phyloP scores from a whole-genome alignment of 1,140 invertebrate species.

The Drosophila bocki region DNA sequence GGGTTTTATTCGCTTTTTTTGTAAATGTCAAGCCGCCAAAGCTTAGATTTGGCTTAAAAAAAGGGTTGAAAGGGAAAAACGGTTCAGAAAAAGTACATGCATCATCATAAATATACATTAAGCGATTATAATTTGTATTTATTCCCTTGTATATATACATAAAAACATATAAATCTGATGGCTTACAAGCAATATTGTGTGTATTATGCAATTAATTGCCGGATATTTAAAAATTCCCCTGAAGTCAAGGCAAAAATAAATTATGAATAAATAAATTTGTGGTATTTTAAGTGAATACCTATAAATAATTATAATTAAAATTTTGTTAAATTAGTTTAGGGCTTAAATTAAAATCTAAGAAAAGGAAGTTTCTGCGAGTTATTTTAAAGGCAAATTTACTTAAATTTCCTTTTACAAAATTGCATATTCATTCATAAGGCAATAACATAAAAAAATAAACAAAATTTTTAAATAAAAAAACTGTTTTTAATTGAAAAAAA shows the following conservation, averaged over 20 bases:
- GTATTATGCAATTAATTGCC: slow-evolving; percentile 41
- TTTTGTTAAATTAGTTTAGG: background rate
- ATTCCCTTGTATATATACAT: background rate
- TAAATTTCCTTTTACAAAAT: too few relatives aligned
- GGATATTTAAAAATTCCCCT: slow-evolving; percentile 42
- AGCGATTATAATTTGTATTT: slow-evolving; percentile 53
- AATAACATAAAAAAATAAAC: too few relatives aligned
- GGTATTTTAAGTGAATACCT: background rate
- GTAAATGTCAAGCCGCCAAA: slow-evolving; percentile 52
- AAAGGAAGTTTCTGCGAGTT: background rate
- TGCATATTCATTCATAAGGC: too few relatives aligned
- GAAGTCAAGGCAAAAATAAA: background rate
- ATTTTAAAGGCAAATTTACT: too few relatives aligned
- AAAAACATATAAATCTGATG: slow-evolving; percentile 14
- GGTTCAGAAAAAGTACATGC: background rate
- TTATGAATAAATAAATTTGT: too few relatives aligned
- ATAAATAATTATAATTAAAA: background rate
- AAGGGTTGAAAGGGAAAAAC: background rate
- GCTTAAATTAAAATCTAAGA: background rate
- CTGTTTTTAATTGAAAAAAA: too few relatives aligned
- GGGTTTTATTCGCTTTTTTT: slow-evolving; percentile 26
- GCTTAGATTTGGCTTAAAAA: slow-evolving; percentile 42
- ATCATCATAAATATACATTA: slow-evolving; percentile 57
- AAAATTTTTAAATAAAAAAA: too few relatives aligned
- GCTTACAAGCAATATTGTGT: slow-evolving; percentile 18